These are phyloP conservation scores for Streptopelia turtur DNA, from an alignment of 2,797 vertebrate species.

Conservation along the genomic window DNA sequence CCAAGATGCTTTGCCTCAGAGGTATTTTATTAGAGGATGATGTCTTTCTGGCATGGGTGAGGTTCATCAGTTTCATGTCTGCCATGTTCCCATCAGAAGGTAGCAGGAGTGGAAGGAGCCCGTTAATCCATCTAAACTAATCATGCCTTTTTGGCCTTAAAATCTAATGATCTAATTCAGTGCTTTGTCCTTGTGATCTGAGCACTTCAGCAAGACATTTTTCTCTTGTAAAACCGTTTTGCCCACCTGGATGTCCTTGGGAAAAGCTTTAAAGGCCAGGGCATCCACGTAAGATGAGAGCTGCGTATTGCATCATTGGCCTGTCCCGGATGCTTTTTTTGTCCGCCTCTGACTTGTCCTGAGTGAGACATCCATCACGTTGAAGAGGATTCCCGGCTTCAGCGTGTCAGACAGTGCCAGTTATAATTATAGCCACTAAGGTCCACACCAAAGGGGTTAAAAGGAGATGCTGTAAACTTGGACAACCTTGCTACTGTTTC, in stretches of 20 bases:
- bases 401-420: conserved; percentile 66
- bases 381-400: conserved; percentile 58
- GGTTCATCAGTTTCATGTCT: neutral
- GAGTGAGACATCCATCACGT: conserved; percentile 70
- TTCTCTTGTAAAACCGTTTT: neutral
- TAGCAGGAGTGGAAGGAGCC: neutral
- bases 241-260: conserved; percentile 7
- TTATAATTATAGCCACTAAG: conserved; percentile 76
- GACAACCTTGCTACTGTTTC: conserved; percentile 68
- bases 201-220: neutral
- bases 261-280: neutral
- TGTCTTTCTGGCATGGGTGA: neutral
- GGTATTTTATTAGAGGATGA: neutral
- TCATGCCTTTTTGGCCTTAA: conserved; percentile 10
- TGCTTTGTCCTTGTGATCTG: neutral
- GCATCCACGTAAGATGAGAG: neutral
- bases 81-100: neutral
- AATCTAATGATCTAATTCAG: neutral
- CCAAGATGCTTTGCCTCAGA: neutral
- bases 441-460: conserved; percentile 78
- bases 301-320: conserved; percentile 10
- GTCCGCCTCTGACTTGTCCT: neutral
- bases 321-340: conserved; percentile 6
- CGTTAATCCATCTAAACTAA: neutral
- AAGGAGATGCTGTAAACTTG: conserved; percentile 79